Percentiles rank a stretch among this genome's conserved stretches.
These are phyloP conservation scores for Reticulitermes speratus DNA, from an alignment of 1,140 invertebrate species.

Conservation along the genomic window DNA sequence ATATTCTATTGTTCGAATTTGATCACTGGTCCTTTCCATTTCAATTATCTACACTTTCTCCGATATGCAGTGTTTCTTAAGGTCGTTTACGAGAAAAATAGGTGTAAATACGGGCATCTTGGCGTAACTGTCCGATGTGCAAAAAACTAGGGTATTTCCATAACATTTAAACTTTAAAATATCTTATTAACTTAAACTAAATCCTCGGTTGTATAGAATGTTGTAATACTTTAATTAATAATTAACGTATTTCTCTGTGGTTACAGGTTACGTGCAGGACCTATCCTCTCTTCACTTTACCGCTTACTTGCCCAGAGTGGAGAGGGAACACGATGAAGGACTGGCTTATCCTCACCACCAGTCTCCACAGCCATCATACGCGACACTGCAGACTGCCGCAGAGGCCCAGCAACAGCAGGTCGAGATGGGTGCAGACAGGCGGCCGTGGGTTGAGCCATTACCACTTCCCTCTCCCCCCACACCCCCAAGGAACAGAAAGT, in stretches of 20 bases:
- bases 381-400: slow-evolving; percentile 62
- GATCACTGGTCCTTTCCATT: too few relatives aligned
- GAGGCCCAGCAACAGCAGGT: slow-evolving; percentile 47
- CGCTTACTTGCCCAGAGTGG: slow-evolving; percentile 55
- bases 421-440: slow-evolving; percentile 23
- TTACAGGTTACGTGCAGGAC: slow-evolving; percentile 61
- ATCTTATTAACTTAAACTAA: too few relatives aligned
- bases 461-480: slow-evolving; percentile 44
- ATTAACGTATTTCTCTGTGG: slow-evolving; percentile 28
- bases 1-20: too few relatives aligned
- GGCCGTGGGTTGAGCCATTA: slow-evolving; percentile 47
- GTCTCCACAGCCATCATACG: slow-evolving; percentile 52
- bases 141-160: too few relatives aligned
- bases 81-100: too few relatives aligned
- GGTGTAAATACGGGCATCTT: too few relatives aligned
- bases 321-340: background rate
- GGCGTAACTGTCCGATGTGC: too few relatives aligned
- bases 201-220: too few relatives aligned
- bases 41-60: too few relatives aligned
- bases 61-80: too few relatives aligned
- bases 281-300: slow-evolving; percentile 62
- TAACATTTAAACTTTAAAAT: too few relatives aligned
- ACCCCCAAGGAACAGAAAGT: slow-evolving; percentile 58
- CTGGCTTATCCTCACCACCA: slow-evolving; percentile 46
- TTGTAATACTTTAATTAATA: too few relatives aligned